Evolutionary conservation across 2,797 vertebrate genomes (phyloP).

Genomic region (Streptopelia turtur): DNA sequence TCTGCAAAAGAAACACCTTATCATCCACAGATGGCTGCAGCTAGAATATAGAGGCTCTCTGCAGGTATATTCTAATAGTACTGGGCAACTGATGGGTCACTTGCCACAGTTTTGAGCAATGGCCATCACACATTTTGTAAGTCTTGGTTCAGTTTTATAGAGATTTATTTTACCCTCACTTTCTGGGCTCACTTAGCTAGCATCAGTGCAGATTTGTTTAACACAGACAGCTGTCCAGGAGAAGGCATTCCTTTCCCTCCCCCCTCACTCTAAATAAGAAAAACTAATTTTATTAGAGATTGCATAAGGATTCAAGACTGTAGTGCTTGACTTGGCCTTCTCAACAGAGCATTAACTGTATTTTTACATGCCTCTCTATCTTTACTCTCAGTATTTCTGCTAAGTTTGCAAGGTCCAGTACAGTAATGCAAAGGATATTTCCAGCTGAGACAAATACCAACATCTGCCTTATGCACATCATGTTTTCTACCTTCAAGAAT

Average conservation of each 20-base stretch:
- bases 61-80: not conserved
- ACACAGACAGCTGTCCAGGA: not conserved
- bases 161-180: not conserved
- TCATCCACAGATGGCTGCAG: not conserved
- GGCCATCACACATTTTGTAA: not conserved
- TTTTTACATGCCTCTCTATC: not conserved
- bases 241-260: not conserved
- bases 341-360: not conserved
- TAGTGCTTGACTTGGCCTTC: not conserved
- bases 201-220: not conserved
- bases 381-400: not conserved
- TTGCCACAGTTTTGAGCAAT: not conserved
- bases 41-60: not conserved
- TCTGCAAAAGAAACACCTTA: not conserved
- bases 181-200: not conserved
- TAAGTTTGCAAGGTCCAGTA: not conserved
- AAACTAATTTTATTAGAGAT: not conserved
- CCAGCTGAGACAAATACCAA: not conserved
- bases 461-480: not conserved
- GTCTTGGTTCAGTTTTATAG: not conserved
- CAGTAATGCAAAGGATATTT: not conserved
- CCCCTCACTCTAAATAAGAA: not conserved
- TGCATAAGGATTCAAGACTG: not conserved
- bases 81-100: not conserved
- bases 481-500: slow-evolving; percentile 83